phyloP scores from a whole-genome alignment of 2,797 vertebrate species.

The Acropternis orthonyx region DNA sequence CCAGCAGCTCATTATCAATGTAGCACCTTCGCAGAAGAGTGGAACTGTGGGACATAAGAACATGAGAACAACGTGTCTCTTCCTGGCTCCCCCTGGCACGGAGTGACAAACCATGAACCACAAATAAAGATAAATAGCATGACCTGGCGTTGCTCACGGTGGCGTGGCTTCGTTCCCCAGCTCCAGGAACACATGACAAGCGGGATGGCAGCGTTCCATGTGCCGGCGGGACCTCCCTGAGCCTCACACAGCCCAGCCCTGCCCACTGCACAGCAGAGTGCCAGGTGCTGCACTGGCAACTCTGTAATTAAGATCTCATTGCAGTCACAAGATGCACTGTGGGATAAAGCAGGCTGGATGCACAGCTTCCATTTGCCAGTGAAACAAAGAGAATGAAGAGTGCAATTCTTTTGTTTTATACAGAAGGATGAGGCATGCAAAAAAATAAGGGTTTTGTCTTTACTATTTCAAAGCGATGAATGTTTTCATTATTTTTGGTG shows the following conservation, averaged over 20 bases:
- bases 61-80: fast-evolving
- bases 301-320: background rate
- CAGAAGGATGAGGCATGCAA: background rate
- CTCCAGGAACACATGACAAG: background rate
- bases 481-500: background rate
- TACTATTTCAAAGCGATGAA: background rate
- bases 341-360: background rate
- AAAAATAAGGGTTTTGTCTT: background rate
- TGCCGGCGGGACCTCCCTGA: background rate
- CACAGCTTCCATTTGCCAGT: background rate
- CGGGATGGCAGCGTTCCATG: fast-evolving
- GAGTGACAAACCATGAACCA: background rate
- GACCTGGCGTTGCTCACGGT: background rate
- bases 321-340: background rate
- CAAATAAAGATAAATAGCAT: background rate
- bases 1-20: background rate
- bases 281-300: background rate
- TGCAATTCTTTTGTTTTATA: background rate
- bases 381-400: background rate
- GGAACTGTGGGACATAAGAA: background rate
- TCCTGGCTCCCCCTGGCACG: background rate
- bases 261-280: background rate
- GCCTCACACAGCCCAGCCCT: background rate
- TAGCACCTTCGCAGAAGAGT: fast-evolving
- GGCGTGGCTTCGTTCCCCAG: background rate